Base-by-base conservation (phyloP, 2,113 vertebrate genomes). In the Xyrauchen texanus region DNA sequence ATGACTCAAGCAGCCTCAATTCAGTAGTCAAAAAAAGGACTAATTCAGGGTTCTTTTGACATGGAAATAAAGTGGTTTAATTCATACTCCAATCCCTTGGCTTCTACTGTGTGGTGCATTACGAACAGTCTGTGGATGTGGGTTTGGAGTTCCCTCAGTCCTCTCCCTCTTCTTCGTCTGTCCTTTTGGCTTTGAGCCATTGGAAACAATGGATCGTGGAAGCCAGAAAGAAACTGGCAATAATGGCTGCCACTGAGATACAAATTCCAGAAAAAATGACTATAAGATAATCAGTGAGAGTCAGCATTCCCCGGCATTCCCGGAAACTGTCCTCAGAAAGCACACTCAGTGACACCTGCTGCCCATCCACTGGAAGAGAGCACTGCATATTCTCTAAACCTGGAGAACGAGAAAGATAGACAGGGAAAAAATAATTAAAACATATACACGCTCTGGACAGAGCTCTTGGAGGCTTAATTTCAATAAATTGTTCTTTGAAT, bases 191-290 rank as follows among this genome's bases (percentile, higher is more conserved):
- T 75, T 94, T 90, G 65, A 95, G 95, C 72, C 94, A 91, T 68
- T 97, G 96, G 92, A 97, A 96, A 83, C 95, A 98, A 88, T 97
- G 94, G 52, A 97, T 96, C 44, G 95, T 92, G 0, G 94, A 95
- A 46, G 96, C 96, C 81, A 98, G 88, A 87, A 97, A 94, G 89
- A 98, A 98, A 90, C 96, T 98, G 75, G 95, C 93, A 6, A 95
- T 88, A 67, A 98, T 98, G 83, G 96, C 96, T 0, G 91, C 95
- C 0, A 97, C 92, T 53, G 95, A 98, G 78, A 97, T 96, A 0
- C 91, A 94, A 0, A 97, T 95, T 2, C 96, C 96, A 0, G 96
- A 97, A 89, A 98, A 98, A 89, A 97, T 94, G 89, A 98, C 95
- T 78, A 98, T 95, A 7, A 97, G 91, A 84, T 95, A 94, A 90